Base-by-base conservation (phyloP, 2,888 invertebrate genomes). In the Cynaeus angustus region DNA sequence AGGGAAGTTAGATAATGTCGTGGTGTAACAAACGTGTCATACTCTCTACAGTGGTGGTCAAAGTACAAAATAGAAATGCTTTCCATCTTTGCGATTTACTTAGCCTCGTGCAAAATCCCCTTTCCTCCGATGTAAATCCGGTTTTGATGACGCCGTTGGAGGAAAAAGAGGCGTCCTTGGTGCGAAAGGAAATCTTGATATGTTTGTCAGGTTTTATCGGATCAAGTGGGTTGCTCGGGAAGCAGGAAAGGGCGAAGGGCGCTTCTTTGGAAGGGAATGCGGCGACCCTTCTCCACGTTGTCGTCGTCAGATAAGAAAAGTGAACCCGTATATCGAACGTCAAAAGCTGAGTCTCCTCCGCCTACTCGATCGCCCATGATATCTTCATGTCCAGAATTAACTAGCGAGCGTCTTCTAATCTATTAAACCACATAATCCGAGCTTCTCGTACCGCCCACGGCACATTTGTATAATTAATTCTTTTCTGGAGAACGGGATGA, bases 201-300 rank as follows among this genome's bases (percentile, higher is more conserved):
- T 81, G 83, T 82, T 82, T 82, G 83, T 83, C 82, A 82, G 83
- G 83, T 82, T 82, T 82, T 82, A 83, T 82, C 79, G 82, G 83
- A 83, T 83, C 82, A 82, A 82, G 81, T 80, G 80, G 80, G 81
- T 77, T 72, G 78, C 74, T 71, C 66, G 65, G 70, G 64, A 66
- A 61, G 61, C 41, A 43, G 43, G 56, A 38, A 38, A 33, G 30
- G 52, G 52, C 45, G 55, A 68, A 69, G 59, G 62, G 61, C 16
- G 21, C 21, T 21, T 21, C 21, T 50, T 50, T 13, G 16, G 16
- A 48, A 30, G 56, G 41, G 56, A 16, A 8, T 71, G 71, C 72
- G 68, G 74, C 75, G 78, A 75, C 76, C 76, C 72, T 74, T 75
- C 71, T 75, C 72, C 73, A 74, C 73, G 75, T 73, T 74, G 78